These are phyloP conservation scores for Hoplostethus atlanticus DNA, from an alignment of 2,797 vertebrate genomes.

Conservation along the genomic window DNA sequence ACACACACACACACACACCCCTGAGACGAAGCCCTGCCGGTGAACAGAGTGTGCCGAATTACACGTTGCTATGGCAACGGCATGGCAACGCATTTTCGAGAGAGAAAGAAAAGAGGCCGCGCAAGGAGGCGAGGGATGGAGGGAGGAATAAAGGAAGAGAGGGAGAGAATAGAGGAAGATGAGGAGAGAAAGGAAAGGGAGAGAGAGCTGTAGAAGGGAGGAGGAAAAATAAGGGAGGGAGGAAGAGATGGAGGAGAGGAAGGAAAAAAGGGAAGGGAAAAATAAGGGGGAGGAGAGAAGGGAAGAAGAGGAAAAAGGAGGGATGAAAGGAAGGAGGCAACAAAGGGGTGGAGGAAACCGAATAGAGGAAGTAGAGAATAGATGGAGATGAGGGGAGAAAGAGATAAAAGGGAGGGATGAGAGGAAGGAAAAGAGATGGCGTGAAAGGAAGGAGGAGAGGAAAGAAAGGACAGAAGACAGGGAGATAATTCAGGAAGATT, in stretches of 20 bases:
- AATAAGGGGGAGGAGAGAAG: not conserved
- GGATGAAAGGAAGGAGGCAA: no score
- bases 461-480: not conserved
- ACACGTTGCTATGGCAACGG: constrained; percentile 78
- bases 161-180: constrained; percentile 34
- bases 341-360: no score
- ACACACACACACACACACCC: constrained; percentile 37
- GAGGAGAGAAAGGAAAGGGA: constrained; percentile 5
- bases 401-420: not conserved
- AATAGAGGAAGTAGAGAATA: not conserved
- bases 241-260: constrained; percentile 10
- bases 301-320: not conserved
- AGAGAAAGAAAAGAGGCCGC: constrained; percentile 35
- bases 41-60: constrained; percentile 77
- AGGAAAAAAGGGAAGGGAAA: not conserved
- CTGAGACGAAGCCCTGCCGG: constrained; percentile 22
- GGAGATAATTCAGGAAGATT: no score
- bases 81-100: constrained; percentile 70
- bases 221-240: constrained; percentile 14
- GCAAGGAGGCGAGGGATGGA: constrained; percentile 32
- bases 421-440: not conserved
- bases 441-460: not conserved
- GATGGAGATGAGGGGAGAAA: not conserved
- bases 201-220: not conserved
- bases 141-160: not conserved